A percentile compares a stretch with the other conserved stretches of the same genome.
Evolutionary conservation across 2,888 invertebrate species (phyloP).

Genomic region (Melikaiella ostensackeni): DNA sequence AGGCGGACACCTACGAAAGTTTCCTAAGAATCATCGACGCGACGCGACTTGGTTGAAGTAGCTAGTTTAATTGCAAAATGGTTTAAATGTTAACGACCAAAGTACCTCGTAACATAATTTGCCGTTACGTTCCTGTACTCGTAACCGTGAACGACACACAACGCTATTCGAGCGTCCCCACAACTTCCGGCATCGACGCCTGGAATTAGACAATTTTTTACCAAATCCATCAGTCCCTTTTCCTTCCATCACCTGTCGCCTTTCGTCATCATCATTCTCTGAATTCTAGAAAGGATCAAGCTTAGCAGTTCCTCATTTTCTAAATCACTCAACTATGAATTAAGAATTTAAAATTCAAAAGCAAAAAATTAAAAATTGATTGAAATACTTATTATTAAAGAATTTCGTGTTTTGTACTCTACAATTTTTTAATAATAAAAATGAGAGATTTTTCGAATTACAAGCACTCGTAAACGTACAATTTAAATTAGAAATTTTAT

Average conservation of each 20-base stretch:
- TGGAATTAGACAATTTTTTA: conserved; percentile 41
- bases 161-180: conserved; percentile 18
- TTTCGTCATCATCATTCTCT: neutral
- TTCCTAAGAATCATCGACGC: no score
- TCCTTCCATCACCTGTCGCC: neutral
- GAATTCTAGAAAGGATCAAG: no score
- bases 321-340: neutral
- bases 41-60: conserved; percentile 47
- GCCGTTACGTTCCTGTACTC: conserved; percentile 57
- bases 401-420: no score
- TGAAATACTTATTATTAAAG: no score
- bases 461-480: no score
- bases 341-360: no score
- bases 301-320: no score
- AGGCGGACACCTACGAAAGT: no score
- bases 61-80: conserved; percentile 60
- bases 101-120: conserved; percentile 56
- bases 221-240: conserved; percentile 19
- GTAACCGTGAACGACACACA: conserved; percentile 47
- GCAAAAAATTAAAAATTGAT: no score
- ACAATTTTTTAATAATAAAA: no score
- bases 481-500: no score
- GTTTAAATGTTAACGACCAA: conserved; percentile 61
- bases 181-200: conserved; percentile 40
- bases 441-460: no score